Evolutionary conservation across 2,113 vertebrate species (phyloP).

Genomic region (Thryonomys swinderianus): DNA sequence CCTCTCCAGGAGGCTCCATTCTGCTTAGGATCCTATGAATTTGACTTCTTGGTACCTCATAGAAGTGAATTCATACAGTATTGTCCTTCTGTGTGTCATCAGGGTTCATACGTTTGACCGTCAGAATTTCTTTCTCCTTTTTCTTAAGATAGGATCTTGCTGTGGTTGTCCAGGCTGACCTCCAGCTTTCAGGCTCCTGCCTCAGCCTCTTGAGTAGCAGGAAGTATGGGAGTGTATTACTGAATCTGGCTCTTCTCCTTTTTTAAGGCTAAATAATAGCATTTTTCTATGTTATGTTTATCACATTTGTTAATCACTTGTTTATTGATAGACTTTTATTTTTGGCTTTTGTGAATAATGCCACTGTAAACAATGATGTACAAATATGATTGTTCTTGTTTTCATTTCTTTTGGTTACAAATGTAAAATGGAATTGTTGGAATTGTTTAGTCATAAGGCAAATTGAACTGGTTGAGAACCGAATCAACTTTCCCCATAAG

Average conservation of each 20-base stretch:
- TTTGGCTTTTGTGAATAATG: not conserved
- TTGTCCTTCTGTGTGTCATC: not conserved
- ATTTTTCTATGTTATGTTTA: not conserved
- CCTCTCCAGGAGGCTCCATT: not conserved
- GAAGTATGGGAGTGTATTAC: not conserved
- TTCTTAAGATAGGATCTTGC: not conserved
- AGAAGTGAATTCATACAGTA: not conserved
- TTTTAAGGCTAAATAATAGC: not conserved
- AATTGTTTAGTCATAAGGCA: not conserved
- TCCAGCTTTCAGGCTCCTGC: not conserved
- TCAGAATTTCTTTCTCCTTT: not conserved
- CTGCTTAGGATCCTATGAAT: not conserved
- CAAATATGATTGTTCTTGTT: not conserved
- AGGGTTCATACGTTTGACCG: not conserved
- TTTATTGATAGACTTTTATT: not conserved
- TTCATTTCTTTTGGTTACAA: conserved; percentile 21
- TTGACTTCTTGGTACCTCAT: not conserved
- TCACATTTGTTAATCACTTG: not conserved
- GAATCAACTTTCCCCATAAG: not conserved
- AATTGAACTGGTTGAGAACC: not conserved
- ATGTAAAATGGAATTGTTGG: not conserved
- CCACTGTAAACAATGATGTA: not conserved
- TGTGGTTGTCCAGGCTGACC: not conserved
- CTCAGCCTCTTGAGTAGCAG: not conserved
- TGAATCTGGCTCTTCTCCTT: not conserved